Conservation (phyloP, 2,113 vertebrate genomes). For the Hypanus sabinus region DNA sequence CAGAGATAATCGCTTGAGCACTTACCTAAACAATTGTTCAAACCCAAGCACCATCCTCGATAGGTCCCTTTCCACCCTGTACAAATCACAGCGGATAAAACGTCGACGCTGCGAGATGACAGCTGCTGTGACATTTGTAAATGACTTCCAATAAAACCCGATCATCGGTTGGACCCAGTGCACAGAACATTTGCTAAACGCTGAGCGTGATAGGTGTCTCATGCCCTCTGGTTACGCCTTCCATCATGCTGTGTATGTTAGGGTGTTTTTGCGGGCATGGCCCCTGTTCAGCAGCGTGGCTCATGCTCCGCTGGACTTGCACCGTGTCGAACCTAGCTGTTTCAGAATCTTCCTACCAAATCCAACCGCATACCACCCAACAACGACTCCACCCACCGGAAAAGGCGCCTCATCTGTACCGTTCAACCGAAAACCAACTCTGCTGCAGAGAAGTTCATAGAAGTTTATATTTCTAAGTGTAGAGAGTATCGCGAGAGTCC, state of each 20-base stretch:
- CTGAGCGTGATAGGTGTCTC: background rate
- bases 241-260: background rate
- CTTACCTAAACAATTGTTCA: no score
- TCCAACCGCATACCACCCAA: background rate
- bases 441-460: background rate
- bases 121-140: background rate
- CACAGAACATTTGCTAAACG: background rate
- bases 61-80: background rate
- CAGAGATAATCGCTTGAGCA: background rate
- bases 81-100: background rate
- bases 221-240: background rate
- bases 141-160: background rate
- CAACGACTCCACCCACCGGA: background rate
- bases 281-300: no score
- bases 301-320: no score
- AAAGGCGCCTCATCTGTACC: background rate
- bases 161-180: background rate
- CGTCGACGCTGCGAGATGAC: background rate
- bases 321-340: no score
- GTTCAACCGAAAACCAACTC: background rate
- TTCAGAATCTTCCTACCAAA: background rate
- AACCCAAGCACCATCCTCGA: no score
- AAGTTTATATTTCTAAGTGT: no score
- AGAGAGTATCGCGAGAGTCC: background rate
- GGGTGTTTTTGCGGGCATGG: background rate